Percentiles rank a stretch among this genome's conserved stretches.
These are phyloP conservation scores for Antitype chi DNA, from an alignment of 2,888 invertebrate species.

Conservation along the genomic window DNA sequence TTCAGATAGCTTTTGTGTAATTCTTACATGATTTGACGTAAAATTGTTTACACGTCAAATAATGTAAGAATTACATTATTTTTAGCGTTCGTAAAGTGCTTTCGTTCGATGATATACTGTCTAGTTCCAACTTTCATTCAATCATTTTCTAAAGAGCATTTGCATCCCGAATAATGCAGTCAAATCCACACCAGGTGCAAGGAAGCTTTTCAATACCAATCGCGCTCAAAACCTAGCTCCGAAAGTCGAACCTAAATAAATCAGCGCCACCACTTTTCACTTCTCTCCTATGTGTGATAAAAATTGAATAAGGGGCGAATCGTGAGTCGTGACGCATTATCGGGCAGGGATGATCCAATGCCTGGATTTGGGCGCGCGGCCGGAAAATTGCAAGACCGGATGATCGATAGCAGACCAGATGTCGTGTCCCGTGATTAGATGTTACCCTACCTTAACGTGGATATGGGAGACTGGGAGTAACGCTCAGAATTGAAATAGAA, in stretches of 20 bases:
- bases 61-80: not conserved
- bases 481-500: not conserved
- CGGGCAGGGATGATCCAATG: constrained; percentile 78
- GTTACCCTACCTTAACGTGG: constrained; percentile 37
- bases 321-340: constrained; percentile 79
- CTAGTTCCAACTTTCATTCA: not conserved
- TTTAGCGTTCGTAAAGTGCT: not conserved
- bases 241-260: constrained; percentile 46
- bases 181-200: constrained; percentile 35
- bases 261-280: constrained; percentile 44
- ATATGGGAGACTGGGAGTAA: not conserved
- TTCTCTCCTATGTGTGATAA: constrained; percentile 53
- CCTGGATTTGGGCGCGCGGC: constrained; percentile 76
- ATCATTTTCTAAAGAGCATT: constrained; percentile 21
- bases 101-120: not conserved
- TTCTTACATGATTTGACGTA: too few relatives aligned
- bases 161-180: constrained; percentile 43
- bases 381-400: constrained; percentile 78
- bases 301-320: constrained; percentile 65
- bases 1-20: too few relatives aligned
- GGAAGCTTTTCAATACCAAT: constrained; percentile 44
- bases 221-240: constrained; percentile 19
- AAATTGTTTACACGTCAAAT: too few relatives aligned
- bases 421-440: constrained; percentile 77
- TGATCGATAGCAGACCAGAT: constrained; percentile 84